Evolutionary conservation across 2,797 vertebrate genomes (phyloP), one percentile per base, ranked within the genome.

Genomic region (Emys orbicularis): DNA sequence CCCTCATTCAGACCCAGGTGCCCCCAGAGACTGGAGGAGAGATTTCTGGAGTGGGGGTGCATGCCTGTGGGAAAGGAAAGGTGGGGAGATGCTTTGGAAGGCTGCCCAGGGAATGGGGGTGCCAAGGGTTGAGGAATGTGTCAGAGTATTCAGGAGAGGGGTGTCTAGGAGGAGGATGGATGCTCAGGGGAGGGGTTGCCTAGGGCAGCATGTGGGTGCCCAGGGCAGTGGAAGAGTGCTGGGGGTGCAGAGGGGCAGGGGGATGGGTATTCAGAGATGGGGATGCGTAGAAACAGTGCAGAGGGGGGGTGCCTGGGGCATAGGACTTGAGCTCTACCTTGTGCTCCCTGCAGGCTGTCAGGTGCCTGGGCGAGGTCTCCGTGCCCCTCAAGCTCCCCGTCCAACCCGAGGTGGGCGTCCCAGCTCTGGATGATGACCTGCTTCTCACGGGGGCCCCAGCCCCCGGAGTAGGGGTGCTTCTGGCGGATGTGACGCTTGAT

Each of bases 401-500:
- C 98, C 89, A 99, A 97, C 47, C 98, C 98, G 89, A 99, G 95
- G 96, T 99, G 99, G 88, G 98, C 99, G 79, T 99, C 99, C 99
- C 99, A 99, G 83, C 99, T 99, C 0, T 98, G 99, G 96, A 99
- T 99, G 97, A 99, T 99, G 95, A 99, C 98, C 93, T 99, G 99
- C 96, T 99, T 99, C 97, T 99, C 99, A 0, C 98, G 98, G 1
- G 98, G 90, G 56, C 99, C 99, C 99, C 99, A 99, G 12, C 99
- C 98, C 94, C 99, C 97, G 2, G 99, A 99, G 97, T 99, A 99
- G 0, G 99, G 99, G 86, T 99, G 99, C 94, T 99, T 99, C 94
- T 99, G 99, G 1, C 99, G 98, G 88, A 99, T 99, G 98, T 99
- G 99, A 25, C 99, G 98, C 96, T 99, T 99, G 98, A 99, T 99